Evolutionary conservation across 2,888 invertebrate species (phyloP), one percentile per base, ranked within the genome.

Genomic region (Dexiosoma caninum): DNA sequence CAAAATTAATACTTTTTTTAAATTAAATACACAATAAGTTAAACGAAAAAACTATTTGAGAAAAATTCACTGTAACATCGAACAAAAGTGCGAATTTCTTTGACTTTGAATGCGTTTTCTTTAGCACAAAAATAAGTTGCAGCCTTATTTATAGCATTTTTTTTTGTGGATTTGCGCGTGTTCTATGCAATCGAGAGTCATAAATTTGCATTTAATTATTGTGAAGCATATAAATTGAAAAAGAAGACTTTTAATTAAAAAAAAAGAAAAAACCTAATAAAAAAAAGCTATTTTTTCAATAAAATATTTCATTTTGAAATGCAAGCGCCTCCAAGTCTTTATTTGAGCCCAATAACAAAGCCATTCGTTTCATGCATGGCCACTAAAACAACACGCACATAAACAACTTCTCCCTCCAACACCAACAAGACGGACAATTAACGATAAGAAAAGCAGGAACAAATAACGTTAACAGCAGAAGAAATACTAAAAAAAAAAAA

Each of bases 281-380:
- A 60, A 75, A 60, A 59, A 42, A 49, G 59, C 46, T 42, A 66
- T 67, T 75, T 75, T 40, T 27, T 27, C 27, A 42, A 59, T 76
- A 76, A 78, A 74, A 78, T 71, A 80, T 75, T 79, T 79, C 64
- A 79, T 76, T 66, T 70, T 70, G 27, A 71, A 71, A 76, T 80
- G 75, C 76, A 71, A 80, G 76, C 80, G 76, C 71, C 80, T 80
- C 9, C 66, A 71, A 80, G 64, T 70, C 70, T 70, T 70, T 74
- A 64, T 75, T 57, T 49, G 14, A 55, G 14, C 27, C 14, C 16
- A 70, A 37, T 42, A 57, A 6, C 27, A 49, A 66, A 49, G 23
- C 35, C 51, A 30, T 14, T 42, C 32, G 10, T 60, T 51, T 30
- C 51, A 66, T 49, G 57, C 40, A 66, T 75, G 74, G 55, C 46